A percentile compares a stretch with the other conserved stretches of the same genome.
Conservation (phyloP, 2,888 invertebrate species). For the Brenthis daphne region DNA sequence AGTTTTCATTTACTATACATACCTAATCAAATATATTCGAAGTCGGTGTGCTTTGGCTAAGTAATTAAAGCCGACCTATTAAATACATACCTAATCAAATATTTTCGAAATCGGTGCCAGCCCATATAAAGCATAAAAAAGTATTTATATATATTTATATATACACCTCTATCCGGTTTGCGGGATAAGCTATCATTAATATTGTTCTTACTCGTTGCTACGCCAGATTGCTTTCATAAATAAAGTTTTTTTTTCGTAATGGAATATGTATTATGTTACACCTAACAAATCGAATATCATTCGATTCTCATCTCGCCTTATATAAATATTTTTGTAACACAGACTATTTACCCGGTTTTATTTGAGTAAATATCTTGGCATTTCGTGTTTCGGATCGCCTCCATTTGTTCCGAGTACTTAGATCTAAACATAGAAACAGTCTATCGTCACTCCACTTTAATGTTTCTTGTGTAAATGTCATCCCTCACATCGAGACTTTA, state of each 20-base stretch:
- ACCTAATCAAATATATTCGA: too few relatives aligned
- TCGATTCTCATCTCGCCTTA: not conserved
- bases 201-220: not conserved
- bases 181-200: not conserved
- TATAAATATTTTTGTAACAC: not conserved
- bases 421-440: constrained; percentile 15
- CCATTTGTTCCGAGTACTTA: constrained; percentile 31
- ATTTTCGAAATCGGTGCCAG: too few relatives aligned
- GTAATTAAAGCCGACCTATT: too few relatives aligned
- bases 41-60: too few relatives aligned
- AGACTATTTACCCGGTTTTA: not conserved
- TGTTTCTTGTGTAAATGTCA: constrained; percentile 25
- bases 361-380: constrained; percentile 28
- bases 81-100: too few relatives aligned
- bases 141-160: too few relatives aligned
- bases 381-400: constrained; percentile 30
- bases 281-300: constrained; percentile 10
- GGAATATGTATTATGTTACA: constrained; percentile 6
- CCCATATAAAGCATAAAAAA: too few relatives aligned
- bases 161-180: too few relatives aligned
- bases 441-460: constrained; percentile 12
- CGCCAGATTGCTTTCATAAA: not conserved
- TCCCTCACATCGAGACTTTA: constrained; percentile 9
- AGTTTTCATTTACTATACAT: too few relatives aligned
- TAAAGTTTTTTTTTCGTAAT: not conserved